Evolutionary conservation across 2,113 vertebrate genomes (phyloP).

Genomic region (Oreochromis aureus): DNA sequence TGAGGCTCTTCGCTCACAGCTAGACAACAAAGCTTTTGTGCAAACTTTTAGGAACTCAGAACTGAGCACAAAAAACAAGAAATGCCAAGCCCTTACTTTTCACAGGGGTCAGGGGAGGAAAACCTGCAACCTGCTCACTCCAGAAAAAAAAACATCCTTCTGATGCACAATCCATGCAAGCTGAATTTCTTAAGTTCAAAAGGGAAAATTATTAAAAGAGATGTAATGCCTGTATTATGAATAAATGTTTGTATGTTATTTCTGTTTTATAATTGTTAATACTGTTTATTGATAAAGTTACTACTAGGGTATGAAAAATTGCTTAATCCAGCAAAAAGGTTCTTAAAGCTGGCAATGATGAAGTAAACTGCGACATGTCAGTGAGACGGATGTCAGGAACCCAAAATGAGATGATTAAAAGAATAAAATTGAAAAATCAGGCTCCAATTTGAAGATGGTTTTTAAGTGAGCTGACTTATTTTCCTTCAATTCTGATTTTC

Average conservation of each 20-base stretch:
- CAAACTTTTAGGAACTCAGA: slow-evolving; percentile 54
- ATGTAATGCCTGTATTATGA: neutral
- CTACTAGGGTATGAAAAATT: neutral
- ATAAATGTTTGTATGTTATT: neutral
- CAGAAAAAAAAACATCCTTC: neutral
- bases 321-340: neutral
- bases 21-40: slow-evolving; percentile 73
- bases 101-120: slow-evolving; percentile 3
- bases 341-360: neutral
- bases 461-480: no score
- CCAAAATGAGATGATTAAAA: neutral
- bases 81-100: slow-evolving; percentile 29
- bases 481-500: no score
- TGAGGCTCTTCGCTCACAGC: slow-evolving; percentile 47
- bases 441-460: no score
- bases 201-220: neutral
- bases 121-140: neutral
- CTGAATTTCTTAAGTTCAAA: neutral
- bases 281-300: neutral
- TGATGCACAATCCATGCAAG: neutral
- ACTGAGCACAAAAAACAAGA: slow-evolving; percentile 34
- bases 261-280: neutral
- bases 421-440: neutral
- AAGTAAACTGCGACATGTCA: neutral
- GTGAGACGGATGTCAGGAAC: neutral